These are phyloP conservation scores for Columba livia DNA, from an alignment of 2,113 vertebrate genomes.

Conservation along the genomic window DNA sequence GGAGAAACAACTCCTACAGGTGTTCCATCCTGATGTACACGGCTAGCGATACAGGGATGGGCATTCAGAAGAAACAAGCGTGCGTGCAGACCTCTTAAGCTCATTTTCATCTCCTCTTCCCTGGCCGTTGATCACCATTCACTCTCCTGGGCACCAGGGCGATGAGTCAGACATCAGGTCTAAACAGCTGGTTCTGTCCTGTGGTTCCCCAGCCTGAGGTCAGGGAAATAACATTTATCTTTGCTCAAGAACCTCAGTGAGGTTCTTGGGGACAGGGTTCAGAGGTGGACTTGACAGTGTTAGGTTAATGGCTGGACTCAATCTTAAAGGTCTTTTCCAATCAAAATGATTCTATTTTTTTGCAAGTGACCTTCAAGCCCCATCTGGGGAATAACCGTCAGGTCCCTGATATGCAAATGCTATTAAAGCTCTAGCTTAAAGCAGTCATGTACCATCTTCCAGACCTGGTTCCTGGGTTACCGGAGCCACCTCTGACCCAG, in stretches of 20 bases:
- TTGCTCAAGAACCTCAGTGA: background rate
- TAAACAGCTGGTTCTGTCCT: rapidly evolving
- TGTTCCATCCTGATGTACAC: background rate
- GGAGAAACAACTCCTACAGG: background rate
- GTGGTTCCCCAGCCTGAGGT: background rate
- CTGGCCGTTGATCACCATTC: background rate
- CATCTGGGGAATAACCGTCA: background rate
- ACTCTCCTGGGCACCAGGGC: rapidly evolving
- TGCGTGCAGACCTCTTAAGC: background rate
- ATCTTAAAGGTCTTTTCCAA: too few relatives aligned
- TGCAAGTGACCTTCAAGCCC: too few relatives aligned
- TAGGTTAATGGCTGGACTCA: too few relatives aligned
- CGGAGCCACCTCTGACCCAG: background rate
- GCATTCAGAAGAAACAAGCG: background rate
- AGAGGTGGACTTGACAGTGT: too few relatives aligned
- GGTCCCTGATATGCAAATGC: rapidly evolving
- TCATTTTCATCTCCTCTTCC: background rate
- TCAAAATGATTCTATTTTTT: too few relatives aligned
- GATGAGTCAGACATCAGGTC: rapidly evolving
- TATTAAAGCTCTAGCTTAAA: background rate
- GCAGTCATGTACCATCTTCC: background rate
- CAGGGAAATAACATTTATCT: background rate
- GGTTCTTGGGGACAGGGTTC: too few relatives aligned
- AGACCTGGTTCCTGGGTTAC: background rate
- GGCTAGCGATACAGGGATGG: too few relatives aligned